Percentiles rank a stretch among this genome's conserved stretches.
phyloP scores from a whole-genome alignment of 1,140 invertebrate genomes.

The Odontomachus brunneus region DNA sequence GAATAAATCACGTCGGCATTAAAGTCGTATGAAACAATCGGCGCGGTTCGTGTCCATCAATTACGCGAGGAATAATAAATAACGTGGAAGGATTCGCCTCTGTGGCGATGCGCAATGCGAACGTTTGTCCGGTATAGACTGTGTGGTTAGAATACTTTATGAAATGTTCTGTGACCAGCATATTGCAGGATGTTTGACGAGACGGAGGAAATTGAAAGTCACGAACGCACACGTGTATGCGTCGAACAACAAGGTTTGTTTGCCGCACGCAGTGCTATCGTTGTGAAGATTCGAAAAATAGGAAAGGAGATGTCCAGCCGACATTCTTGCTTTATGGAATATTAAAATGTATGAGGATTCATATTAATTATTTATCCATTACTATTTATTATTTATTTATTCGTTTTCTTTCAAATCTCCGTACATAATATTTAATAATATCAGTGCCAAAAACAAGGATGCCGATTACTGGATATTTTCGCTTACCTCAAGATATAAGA shows the following conservation, averaged over 20 bases:
- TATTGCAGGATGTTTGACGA: conserved; percentile 2
- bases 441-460: too few relatives aligned
- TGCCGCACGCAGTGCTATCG: neutral
- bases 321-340: too few relatives aligned
- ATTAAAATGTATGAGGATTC: too few relatives aligned
- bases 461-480: too few relatives aligned
- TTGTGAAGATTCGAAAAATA: neutral
- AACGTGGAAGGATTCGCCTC: conserved; percentile 22
- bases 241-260: conserved; percentile 22
- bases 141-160: conserved; percentile 52
- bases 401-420: too few relatives aligned
- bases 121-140: conserved; percentile 9
- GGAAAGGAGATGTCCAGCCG: too few relatives aligned
- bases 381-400: too few relatives aligned
- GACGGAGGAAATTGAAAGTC: conserved; percentile 40
- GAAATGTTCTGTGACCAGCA: conserved; percentile 39
- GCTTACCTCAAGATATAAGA: too few relatives aligned
- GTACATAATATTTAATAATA: too few relatives aligned
- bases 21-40: conserved; percentile 22
- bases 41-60: conserved; percentile 1
- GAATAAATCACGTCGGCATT: conserved; percentile 17
- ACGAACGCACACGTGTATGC: neutral
- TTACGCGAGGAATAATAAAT: conserved; percentile 42
- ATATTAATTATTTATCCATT: too few relatives aligned
- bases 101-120: conserved; percentile 9